phyloP scores from a whole-genome alignment of 1,140 invertebrate genomes.

The Achatina immaculata region DNA sequence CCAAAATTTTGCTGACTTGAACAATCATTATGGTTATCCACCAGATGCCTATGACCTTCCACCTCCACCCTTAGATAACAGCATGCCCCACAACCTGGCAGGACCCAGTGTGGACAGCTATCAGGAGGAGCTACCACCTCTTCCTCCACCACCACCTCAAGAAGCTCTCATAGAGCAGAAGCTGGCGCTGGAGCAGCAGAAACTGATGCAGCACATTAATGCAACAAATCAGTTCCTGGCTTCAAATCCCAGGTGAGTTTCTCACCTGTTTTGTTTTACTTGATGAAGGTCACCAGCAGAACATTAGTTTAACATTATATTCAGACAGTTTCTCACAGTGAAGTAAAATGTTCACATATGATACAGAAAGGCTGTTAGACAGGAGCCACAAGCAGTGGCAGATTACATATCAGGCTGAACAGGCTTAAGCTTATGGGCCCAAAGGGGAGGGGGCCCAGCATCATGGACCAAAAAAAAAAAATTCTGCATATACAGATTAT shows the following conservation, averaged over 20 bases:
- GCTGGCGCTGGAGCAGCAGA: slow-evolving; percentile 52
- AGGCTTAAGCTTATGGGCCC: too few species aligned
- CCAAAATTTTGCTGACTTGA: neutral
- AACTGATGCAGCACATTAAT: slow-evolving; percentile 44
- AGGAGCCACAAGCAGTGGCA: too few species aligned
- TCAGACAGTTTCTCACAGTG: too few species aligned
- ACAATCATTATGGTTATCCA: neutral
- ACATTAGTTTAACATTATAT: too few species aligned
- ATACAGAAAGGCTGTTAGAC: too few species aligned
- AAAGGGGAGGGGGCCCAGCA: too few species aligned
- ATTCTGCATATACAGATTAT: too few species aligned
- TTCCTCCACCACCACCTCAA: slow-evolving; percentile 59
- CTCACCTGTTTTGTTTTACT: too few species aligned
- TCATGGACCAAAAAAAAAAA: too few species aligned
- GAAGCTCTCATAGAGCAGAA: slow-evolving; percentile 54
- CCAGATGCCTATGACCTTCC: slow-evolving; percentile 39
- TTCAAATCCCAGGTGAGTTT: slow-evolving; percentile 7
- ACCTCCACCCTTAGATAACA: slow-evolving; percentile 47
- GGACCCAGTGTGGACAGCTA: slow-evolving; percentile 56
- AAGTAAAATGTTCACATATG: too few species aligned
- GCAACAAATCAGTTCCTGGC: slow-evolving; percentile 29
- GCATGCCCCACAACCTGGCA: slow-evolving; percentile 57
- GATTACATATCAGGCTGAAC: too few species aligned
- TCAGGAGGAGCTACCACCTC: slow-evolving; percentile 60
- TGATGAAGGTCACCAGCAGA: too few species aligned